A percentile compares a stretch with the other conserved stretches of the same genome.
These are phyloP conservation scores for Drosophila differens DNA, from an alignment of 2,888 invertebrate genomes.

Conservation along the genomic window DNA sequence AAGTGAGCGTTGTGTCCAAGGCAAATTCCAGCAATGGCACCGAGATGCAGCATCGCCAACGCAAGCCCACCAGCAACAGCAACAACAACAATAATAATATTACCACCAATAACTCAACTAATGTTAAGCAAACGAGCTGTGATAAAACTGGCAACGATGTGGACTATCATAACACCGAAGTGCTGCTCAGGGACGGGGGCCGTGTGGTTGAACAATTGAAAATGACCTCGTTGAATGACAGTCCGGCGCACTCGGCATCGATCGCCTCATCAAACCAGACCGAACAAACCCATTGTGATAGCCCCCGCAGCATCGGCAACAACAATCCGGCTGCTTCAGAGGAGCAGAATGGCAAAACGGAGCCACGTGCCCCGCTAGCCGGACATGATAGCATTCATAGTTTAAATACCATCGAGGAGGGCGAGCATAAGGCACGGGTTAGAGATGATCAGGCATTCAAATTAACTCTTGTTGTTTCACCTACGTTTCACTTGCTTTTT, in stretches of 20 bases:
- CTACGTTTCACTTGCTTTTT: slow-evolving; percentile 68
- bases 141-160: slow-evolving; percentile 71
- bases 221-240: slow-evolving; percentile 69
- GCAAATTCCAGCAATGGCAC: slow-evolving; percentile 49
- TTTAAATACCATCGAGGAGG: slow-evolving; percentile 63
- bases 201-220: slow-evolving; percentile 70
- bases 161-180: slow-evolving; percentile 72
- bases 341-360: slow-evolving; percentile 21
- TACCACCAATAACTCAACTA: slow-evolving; percentile 63
- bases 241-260: slow-evolving; percentile 73
- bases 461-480: slow-evolving; percentile 60
- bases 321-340: slow-evolving; percentile 43
- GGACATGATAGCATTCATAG: slow-evolving; percentile 69
- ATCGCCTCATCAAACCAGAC: slow-evolving; percentile 81
- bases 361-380: slow-evolving; percentile 62
- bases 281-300: slow-evolving; percentile 82
- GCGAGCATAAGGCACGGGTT: slow-evolving; percentile 84
- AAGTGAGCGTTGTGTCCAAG: slow-evolving; percentile 16
- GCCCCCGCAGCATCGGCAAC: slow-evolving; percentile 41
- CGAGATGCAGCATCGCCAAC: slow-evolving; percentile 84
- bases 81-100: slow-evolving; percentile 65
- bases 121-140: slow-evolving; percentile 68
- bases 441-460: slow-evolving; percentile 63
- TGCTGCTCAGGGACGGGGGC: slow-evolving; percentile 66
- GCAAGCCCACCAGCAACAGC: slow-evolving; percentile 74